A percentile compares a stretch with the other conserved stretches of the same genome.
phyloP scores from a whole-genome alignment of 2,113 vertebrate species.

The Sylvietta virens region DNA sequence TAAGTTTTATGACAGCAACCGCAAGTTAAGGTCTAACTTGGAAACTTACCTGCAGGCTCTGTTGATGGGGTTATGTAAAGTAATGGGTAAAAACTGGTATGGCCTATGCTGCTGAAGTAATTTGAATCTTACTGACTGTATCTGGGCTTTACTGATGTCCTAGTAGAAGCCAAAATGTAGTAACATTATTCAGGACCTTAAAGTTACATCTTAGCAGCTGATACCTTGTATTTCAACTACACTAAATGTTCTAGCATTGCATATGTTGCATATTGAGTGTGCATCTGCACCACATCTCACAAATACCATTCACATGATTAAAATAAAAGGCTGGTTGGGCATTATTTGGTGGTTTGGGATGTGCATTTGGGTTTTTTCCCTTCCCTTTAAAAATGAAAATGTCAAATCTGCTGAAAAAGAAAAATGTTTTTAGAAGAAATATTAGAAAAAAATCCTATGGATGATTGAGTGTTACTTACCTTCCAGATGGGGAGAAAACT shows the following conservation, averaged over 20 bases:
- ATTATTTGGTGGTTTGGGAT: background rate
- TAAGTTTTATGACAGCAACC: background rate
- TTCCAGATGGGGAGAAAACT: background rate
- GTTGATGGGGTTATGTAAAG: background rate
- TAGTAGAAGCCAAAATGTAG: background rate
- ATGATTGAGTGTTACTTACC: background rate
- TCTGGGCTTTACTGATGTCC: background rate
- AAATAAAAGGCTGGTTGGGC: background rate
- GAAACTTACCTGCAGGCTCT: background rate
- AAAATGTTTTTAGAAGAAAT: background rate
- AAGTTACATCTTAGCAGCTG: background rate
- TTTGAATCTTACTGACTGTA: background rate
- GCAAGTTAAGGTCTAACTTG: background rate
- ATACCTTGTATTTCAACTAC: background rate
- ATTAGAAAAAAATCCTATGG: background rate
- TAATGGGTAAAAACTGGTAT: background rate
- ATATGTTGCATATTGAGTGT: background rate
- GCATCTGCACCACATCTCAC: background rate
- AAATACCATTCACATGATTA: background rate
- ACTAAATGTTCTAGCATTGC: background rate
- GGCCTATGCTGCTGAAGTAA: background rate
- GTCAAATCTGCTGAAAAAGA: background rate
- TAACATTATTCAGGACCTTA: background rate
- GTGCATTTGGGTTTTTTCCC: background rate
- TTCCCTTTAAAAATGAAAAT: background rate